Percentiles rank a stretch among this genome's conserved stretches.
Conservation (phyloP, 2,888 invertebrate species). For the Melangyna quadrimaculata region DNA sequence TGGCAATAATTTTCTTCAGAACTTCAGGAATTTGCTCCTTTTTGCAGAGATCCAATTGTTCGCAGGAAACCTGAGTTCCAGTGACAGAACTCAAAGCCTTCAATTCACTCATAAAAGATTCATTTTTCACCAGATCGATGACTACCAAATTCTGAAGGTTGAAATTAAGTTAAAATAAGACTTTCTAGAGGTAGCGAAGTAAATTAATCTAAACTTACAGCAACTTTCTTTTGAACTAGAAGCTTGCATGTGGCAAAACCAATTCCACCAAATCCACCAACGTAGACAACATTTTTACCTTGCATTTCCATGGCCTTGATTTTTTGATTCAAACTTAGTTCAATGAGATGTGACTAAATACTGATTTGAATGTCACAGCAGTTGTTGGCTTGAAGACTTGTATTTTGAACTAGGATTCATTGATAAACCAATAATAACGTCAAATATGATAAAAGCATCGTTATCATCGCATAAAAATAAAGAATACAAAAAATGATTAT, state of each 20-base stretch:
- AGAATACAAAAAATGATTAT: neutral
- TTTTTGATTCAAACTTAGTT: neutral
- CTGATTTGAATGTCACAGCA: conserved; percentile 17
- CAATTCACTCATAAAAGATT: conserved; percentile 8
- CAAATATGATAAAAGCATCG: neutral
- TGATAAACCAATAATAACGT: neutral
- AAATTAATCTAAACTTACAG: conserved; percentile 54
- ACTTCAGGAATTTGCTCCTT: conserved; percentile 49
- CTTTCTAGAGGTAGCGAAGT: neutral
- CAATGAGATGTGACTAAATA: conserved; percentile 20
- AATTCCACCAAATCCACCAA: conserved; percentile 75
- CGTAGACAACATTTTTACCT: conserved; percentile 73
- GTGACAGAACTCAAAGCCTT: conserved; percentile 25
- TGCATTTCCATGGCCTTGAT: conserved; percentile 43
- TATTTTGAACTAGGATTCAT: neutral
- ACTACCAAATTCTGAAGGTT: conserved; percentile 71
- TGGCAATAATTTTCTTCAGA: conserved; percentile 38
- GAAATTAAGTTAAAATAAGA: neutral
- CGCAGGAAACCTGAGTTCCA: conserved; percentile 21
- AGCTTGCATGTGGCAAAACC: conserved; percentile 73
- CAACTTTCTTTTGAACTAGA: conserved; percentile 64
- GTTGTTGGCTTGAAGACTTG: conserved; percentile 26
- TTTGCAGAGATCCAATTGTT: conserved; percentile 38
- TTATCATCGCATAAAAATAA: conserved; percentile 3
- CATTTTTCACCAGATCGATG: conserved; percentile 70